Evolutionary conservation across 1,140 invertebrate species (phyloP).

Genomic region (Phocides pigmalion): DNA sequence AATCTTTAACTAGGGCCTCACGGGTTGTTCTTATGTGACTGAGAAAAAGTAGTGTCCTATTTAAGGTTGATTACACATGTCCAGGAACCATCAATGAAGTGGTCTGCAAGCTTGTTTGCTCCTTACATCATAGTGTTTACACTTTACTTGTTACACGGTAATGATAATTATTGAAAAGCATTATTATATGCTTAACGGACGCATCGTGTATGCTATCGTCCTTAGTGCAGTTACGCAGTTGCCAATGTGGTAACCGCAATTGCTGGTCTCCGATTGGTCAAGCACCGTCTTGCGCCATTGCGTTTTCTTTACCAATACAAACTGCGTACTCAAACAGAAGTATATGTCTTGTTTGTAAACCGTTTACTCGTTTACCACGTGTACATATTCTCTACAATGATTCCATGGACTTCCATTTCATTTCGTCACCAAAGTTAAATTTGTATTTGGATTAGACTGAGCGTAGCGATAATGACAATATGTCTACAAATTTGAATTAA

Average conservation of each 20-base stretch:
- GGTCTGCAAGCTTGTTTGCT: too few species aligned
- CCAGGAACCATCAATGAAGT: too few species aligned
- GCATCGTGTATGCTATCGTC: slow-evolving; percentile 3
- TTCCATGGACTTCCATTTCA: background rate
- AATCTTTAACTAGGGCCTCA: too few species aligned
- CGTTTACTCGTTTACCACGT: background rate
- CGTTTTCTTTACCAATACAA: slow-evolving; percentile 32
- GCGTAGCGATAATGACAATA: too few species aligned
- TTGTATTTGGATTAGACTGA: too few species aligned
- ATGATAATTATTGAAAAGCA: background rate
- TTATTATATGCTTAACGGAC: background rate
- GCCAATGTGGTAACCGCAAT: slow-evolving; percentile 37
- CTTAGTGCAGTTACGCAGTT: slow-evolving; percentile 36
- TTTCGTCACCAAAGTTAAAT: background rate
- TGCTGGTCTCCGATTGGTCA: slow-evolving; percentile 36
- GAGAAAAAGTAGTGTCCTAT: too few species aligned
- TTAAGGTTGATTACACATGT: too few species aligned
- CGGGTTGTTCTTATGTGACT: too few species aligned
- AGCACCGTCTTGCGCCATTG: slow-evolving; percentile 39
- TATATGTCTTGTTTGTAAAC: slow-evolving; percentile 28
- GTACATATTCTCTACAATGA: background rate
- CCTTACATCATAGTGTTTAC: too few species aligned
- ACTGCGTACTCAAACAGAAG: slow-evolving; percentile 19
- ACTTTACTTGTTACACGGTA: background rate
- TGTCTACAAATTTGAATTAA: too few species aligned